Conservation (phyloP, 2,888 invertebrate species). For the Linnaemya vulpina region DNA sequence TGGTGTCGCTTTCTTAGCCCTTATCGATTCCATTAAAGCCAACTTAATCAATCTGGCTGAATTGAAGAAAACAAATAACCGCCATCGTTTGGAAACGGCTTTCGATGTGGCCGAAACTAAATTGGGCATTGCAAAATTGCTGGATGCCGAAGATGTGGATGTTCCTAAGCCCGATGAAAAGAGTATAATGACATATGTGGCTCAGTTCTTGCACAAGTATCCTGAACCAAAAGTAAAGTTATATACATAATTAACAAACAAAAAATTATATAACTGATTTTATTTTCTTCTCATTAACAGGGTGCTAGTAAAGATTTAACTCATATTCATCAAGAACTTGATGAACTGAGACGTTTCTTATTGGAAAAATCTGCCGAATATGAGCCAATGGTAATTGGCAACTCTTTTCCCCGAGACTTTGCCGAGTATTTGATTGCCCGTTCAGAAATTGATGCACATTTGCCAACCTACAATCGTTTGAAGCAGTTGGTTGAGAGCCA, state of each 20-base stretch:
- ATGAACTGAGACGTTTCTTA: slow-evolving; percentile 91
- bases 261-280: background rate
- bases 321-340: slow-evolving; percentile 91
- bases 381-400: slow-evolving; percentile 90
- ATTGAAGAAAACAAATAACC: slow-evolving; percentile 89
- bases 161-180: slow-evolving; percentile 98
- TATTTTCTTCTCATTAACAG: slow-evolving; percentile 77
- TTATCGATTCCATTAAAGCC: slow-evolving; percentile 96
- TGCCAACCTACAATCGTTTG: slow-evolving; percentile 89
- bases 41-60: slow-evolving; percentile 94
- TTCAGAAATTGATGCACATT: slow-evolving; percentile 87
- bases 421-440: slow-evolving; percentile 91
- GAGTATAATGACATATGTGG: slow-evolving; percentile 99
- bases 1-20: slow-evolving; percentile 96
- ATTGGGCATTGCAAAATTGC: slow-evolving; percentile 93
- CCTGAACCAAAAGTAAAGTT: slow-evolving; percentile 89
- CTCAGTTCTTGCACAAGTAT: slow-evolving; percentile 98
- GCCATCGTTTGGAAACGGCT: slow-evolving; percentile 93
- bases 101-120: slow-evolving; percentile 96
- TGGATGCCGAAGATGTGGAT: slow-evolving; percentile 98
- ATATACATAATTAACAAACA: background rate
- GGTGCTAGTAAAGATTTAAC: slow-evolving; percentile 89
- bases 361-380: slow-evolving; percentile 89
- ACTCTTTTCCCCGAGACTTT: slow-evolving; percentile 90
- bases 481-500: slow-evolving; percentile 91